Conservation (phyloP, 2,888 invertebrate species). For the Orchestes rusci region DNA sequence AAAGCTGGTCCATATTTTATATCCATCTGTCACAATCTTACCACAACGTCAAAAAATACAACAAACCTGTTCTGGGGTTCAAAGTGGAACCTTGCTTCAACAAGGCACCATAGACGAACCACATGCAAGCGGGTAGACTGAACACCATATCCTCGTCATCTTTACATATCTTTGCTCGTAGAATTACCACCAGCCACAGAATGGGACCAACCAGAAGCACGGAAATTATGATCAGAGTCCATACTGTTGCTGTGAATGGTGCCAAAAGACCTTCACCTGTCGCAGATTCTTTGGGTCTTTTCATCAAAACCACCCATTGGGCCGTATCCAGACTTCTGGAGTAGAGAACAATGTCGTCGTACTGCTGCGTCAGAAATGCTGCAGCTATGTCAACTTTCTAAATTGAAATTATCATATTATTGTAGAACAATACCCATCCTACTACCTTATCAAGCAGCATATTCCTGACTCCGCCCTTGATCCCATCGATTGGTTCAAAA, state of each 20-base stretch:
- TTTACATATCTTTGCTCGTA: constrained; percentile 56
- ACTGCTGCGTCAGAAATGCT: constrained; percentile 64
- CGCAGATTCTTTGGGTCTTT: constrained; percentile 72
- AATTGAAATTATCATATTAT: neutral
- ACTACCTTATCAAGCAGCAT: constrained; percentile 45
- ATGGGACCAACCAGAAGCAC: constrained; percentile 70
- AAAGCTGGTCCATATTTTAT: too few relatives aligned
- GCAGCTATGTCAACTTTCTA: constrained; percentile 74
- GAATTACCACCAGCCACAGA: constrained; percentile 61
- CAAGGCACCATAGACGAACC: constrained; percentile 83
- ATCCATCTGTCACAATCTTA: too few relatives aligned
- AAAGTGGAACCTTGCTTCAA: constrained; percentile 81
- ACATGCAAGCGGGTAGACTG: constrained; percentile 64
- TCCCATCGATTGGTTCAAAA: constrained; percentile 49
- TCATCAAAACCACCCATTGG: constrained; percentile 73
- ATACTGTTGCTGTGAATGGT: constrained; percentile 60
- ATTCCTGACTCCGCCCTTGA: constrained; percentile 55
- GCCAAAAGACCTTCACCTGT: constrained; percentile 66
- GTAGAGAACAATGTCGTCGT: constrained; percentile 49
- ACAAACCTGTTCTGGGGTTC: constrained; percentile 68
- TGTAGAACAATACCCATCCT: neutral
- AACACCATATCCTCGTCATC: constrained; percentile 53
- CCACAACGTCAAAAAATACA: too few relatives aligned
- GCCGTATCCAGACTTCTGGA: constrained; percentile 64
- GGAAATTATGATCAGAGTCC: constrained; percentile 63